These are phyloP conservation scores for Probaryconus sp. DNA, from an alignment of 1,140 invertebrate species.

Conservation along the genomic window DNA sequence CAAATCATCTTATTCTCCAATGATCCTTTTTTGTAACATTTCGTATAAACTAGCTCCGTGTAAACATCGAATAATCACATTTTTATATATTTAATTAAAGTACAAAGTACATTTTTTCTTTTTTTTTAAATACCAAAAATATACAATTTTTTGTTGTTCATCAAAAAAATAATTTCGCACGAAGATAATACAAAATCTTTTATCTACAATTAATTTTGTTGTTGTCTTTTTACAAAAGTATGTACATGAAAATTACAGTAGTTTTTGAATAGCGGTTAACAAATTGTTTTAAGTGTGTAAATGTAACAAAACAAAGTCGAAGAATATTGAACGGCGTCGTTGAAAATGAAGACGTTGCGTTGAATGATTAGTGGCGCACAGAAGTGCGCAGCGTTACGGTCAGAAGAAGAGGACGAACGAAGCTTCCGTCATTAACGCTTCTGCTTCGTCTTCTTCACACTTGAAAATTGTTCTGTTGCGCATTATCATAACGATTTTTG, in stretches of 20 bases:
- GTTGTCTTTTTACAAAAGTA: constrained; percentile 17
- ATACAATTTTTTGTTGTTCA: no score
- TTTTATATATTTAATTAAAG: no score
- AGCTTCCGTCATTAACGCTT: constrained; percentile 26
- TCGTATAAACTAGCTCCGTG: constrained; percentile 15
- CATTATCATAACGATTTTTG: constrained; percentile 24
- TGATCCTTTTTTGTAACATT: constrained; percentile 15
- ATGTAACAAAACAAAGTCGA: constrained; percentile 58
- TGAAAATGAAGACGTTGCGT: constrained; percentile 71
- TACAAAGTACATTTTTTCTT: no score
- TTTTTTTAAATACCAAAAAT: no score
- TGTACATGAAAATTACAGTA: no score
- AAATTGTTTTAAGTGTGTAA: constrained; percentile 64
- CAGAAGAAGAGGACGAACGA: constrained; percentile 25
- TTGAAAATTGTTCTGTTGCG: constrained; percentile 13
- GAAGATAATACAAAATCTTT: background rate
- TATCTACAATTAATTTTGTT: no score
- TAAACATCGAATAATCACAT: constrained; percentile 8
- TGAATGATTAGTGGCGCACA: constrained; percentile 67
- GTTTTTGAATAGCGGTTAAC: no score
- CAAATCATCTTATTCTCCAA: constrained; percentile 19
- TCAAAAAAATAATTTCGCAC: constrained; percentile 2
- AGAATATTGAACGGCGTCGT: no score
- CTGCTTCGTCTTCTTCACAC: constrained; percentile 12
- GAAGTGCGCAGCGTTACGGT: constrained; percentile 25